Evolutionary conservation across 2,888 invertebrate genomes (phyloP), one percentile per base, ranked within the genome.

Genomic region (Balanococcus diminutus): DNA sequence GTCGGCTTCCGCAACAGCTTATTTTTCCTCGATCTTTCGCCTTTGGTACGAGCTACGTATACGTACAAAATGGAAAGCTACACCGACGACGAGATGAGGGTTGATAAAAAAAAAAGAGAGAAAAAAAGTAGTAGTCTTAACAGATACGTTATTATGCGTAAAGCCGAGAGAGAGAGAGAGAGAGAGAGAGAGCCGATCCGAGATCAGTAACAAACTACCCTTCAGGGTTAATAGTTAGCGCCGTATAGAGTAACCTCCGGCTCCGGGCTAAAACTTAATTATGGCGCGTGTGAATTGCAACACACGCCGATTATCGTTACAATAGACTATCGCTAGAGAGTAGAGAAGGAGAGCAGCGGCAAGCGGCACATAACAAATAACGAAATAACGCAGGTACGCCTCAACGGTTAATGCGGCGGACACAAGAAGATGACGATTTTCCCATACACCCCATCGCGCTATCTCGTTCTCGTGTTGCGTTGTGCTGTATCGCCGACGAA

Each of bases 1-100:
- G 75, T 75, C 75, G 75, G 75, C 75, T 75, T 75, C 36, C 75
- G 75, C 75, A 75, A 75, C 75, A 75, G 75, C 75, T 75, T 75
- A 75, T 75, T 75, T 75, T 36, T 67, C 5, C 75, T 32, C 22
- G 36, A 36, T 36, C 36, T 36, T 36, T 36, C 6, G 51, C 51
- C 1, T 8, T 28, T 14, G 9, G 25, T 51, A 51, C 22, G 61
- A 4, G 5, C 5, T 67, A 14, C 32, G 19, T 14, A 11, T 22
- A 31, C 16, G 28, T 72, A 28, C 8, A n/a, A n/a, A n/a, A n/a
- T n/a, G 19, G 31, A 72, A 16, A 72, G 25, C 19, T 25, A 22
- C 61, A 31, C 11, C 0, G 25, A 16, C 3, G 16, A 14, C 9
- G 67, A 32, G 5, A n/a, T 3, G 22, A 61, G 22, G 19, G 25